A percentile compares a stretch with the other conserved stretches of the same genome.
These are phyloP conservation scores for Epizoanthus illoricatus DNA, from an alignment of 92 coral and sea anemone species.

Conservation along the genomic window DNA sequence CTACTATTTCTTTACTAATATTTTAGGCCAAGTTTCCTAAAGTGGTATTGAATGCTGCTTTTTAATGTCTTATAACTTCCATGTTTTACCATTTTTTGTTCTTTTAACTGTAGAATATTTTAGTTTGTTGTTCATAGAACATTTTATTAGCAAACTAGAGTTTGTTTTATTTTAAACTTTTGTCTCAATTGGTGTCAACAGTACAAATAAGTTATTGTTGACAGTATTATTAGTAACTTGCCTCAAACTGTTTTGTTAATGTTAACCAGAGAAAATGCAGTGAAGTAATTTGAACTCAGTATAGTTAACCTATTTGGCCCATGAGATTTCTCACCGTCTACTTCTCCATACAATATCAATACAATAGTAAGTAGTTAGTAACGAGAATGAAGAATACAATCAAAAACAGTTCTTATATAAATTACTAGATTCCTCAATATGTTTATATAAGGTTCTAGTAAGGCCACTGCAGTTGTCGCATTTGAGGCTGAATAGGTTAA, in stretches of 20 bases:
- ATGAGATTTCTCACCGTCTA: too few species aligned
- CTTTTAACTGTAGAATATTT: not conserved
- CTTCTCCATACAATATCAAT: too few species aligned
- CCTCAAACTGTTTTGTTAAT: not conserved
- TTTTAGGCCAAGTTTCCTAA: not conserved
- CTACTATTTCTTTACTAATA: not conserved
- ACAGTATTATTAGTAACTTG: not conserved
- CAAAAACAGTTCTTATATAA: too few species aligned
- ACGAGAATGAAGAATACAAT: too few species aligned
- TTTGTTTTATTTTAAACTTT: not conserved
- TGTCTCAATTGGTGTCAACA: not conserved
- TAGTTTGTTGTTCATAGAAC: constrained; percentile 1
- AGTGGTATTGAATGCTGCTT: constrained; percentile 22
- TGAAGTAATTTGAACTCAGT: not conserved
- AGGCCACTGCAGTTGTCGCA: too few species aligned
- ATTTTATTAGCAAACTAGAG: not conserved
- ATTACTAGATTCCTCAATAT: too few species aligned
- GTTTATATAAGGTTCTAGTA: too few species aligned
- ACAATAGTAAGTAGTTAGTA: too few species aligned
- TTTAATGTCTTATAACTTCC: not conserved
- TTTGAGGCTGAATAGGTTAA: too few species aligned
- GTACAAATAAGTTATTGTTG: not conserved
- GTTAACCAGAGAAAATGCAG: not conserved
- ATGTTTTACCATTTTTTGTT: not conserved
- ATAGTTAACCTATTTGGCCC: too few species aligned